Base-by-base conservation (phyloP, 2,113 vertebrate genomes). In the Chinchilla lanigera region DNA sequence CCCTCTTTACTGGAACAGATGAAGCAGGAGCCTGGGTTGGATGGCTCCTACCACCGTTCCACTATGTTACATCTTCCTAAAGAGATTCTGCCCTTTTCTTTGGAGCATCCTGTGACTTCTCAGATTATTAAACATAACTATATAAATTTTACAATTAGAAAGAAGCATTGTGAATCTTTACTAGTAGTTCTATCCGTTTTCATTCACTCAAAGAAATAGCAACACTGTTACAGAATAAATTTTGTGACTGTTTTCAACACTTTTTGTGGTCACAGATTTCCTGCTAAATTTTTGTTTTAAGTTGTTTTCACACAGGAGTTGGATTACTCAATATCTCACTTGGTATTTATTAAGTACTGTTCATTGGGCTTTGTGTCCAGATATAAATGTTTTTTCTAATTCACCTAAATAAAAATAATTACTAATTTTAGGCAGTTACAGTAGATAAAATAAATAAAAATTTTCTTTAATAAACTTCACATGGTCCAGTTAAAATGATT, bases 321-420 rank as follows among this genome's bases (percentile, higher is more conserved):
- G 92, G 44, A 65, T 63, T 71, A 47, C 30, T n/a, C n/a, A 88
- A 54, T 33, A 63, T 78, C 52, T 44, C 71, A 82, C 41, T 82
- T 81, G 56, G 17, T 44, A 69, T 26, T 78, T 92, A 47, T 61
- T 89, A 83, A 85, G 71, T 65, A 67, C 38, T 81, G 3, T 89
- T 83, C 63, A 16, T 63, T 65, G 30, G 75, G 19, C 7, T 83
- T 80, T 95, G 52, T 90, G 90, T 84, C 35, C 84, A 71, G 67
- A 71, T 78, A 38, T 16, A 38, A 30, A 35, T 24, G 17, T 52
- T 67, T 86, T 94, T 86, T 52, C 75, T 71, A 33, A 73, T 80
- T 92, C 90, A 3, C 24, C 41, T 90, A 77, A 73, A 81, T 61
- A 63, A 92, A 93, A 92, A 88, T 63, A 89, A 71, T 58, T 80